Conservation (phyloP, 1,140 invertebrate species). For the Trichonephila clavata region DNA sequence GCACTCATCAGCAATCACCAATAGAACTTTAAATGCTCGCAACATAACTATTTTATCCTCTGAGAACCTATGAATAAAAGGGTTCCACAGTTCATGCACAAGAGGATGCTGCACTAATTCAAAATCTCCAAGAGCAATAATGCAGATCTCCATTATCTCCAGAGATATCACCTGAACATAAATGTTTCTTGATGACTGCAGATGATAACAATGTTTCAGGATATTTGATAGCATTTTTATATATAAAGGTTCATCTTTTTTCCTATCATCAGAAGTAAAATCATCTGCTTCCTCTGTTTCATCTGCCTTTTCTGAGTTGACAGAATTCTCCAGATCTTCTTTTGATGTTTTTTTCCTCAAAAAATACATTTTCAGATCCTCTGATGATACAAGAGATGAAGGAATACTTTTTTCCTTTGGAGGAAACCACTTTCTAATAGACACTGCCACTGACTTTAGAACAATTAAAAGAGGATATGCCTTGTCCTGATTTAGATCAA, state of each 20-base stretch:
- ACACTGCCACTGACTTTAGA: not conserved
- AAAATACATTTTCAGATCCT: conserved; percentile 37
- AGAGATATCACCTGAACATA: conserved; percentile 7
- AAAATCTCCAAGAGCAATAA: conserved; percentile 46
- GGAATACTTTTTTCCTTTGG: not conserved
- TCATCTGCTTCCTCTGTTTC: not conserved
- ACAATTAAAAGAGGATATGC: conserved; percentile 31
- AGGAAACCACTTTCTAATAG: conserved; percentile 56
- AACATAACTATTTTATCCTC: conserved; percentile 40
- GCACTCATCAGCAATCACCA: conserved; percentile 61
- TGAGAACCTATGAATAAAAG: conserved; percentile 49
- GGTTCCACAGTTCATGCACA: conserved; percentile 66
- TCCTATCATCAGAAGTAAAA: not conserved
- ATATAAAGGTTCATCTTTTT: conserved; percentile 43
- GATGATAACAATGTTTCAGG: conserved; percentile 42
- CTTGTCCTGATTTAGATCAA: conserved; percentile 62
- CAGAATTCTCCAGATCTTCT: not conserved
- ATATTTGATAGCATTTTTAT: conserved; percentile 28
- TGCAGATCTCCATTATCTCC: conserved; percentile 49
- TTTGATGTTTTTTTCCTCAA: not conserved
- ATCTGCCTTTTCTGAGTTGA: not conserved
- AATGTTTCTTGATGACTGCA: conserved; percentile 31
- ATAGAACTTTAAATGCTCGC: conserved; percentile 54
- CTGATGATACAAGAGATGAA: not conserved
- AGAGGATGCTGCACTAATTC: conserved; percentile 15